Conservation (phyloP, 2,888 invertebrate genomes). For the Andrena haemorrhoa region DNA sequence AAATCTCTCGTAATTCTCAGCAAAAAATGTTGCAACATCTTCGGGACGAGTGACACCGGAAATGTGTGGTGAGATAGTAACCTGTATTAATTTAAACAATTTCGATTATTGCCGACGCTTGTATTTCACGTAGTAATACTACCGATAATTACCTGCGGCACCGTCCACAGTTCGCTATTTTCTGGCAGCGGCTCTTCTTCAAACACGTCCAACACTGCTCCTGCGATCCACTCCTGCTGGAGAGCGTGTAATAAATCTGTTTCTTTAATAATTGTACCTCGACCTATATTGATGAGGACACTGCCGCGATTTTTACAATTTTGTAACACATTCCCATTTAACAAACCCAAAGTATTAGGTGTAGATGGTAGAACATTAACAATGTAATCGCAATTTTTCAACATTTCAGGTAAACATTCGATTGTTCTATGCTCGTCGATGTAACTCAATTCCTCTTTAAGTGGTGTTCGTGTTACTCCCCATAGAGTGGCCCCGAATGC, state of each 20-base stretch:
- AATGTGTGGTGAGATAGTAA: conserved; percentile 85
- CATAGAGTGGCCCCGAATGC: conserved; percentile 85
- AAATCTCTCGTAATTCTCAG: conserved; percentile 84
- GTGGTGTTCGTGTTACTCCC: conserved; percentile 79
- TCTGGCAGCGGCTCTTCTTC: conserved; percentile 86
- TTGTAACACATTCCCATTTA: conserved; percentile 85
- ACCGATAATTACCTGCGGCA: conserved; percentile 84
- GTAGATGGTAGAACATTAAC: conserved; percentile 87
- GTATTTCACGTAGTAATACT: conserved; percentile 3
- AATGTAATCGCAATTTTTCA: conserved; percentile 86
- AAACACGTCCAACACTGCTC: conserved; percentile 87
- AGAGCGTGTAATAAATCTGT: conserved; percentile 85
- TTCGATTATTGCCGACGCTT: conserved; percentile 7
- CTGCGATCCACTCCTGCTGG: conserved; percentile 86
- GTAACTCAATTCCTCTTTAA: conserved; percentile 59
- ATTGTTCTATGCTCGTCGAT: conserved; percentile 80
- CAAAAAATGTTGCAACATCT: conserved; percentile 85
- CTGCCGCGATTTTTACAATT: conserved; percentile 84
- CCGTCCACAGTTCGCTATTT: conserved; percentile 85
- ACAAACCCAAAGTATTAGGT: conserved; percentile 84
- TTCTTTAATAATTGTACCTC: conserved; percentile 87
- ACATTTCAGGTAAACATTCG: conserved; percentile 79
- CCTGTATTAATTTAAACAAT: conserved; percentile 75
- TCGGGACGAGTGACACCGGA: conserved; percentile 82
- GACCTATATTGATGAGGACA: conserved; percentile 87